Base-by-base conservation (phyloP, 1,140 invertebrate species). In the Bombus superbus region DNA sequence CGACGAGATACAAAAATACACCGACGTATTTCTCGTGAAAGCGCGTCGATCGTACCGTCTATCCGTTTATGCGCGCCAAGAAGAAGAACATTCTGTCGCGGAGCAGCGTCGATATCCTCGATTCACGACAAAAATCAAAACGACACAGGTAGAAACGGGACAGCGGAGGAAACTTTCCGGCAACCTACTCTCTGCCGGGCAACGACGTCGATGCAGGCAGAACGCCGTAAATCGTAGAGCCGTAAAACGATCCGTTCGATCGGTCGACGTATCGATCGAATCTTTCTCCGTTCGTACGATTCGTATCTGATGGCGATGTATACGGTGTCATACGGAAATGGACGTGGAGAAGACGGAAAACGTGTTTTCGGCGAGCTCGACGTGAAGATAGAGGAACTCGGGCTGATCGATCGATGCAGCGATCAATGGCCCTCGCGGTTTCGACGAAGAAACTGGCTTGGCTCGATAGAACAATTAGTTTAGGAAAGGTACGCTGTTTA, bases 401-500 rank as follows among this genome's bases (percentile, higher is more conserved):
- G 28, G 35, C 57, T 40, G 85, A 32, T 86, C 76, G 80, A 86
- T 62, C 76, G 80, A 86, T 62, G 80, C 78, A 57, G 66, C 86
- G 88, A 91, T 93, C 91, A 92, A 90, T 88, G 81, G 62, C 82
- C 82, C 85, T 84, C 73, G 80, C 82, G 69, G 84, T 68, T 89
- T 92, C 84, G 81, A 64, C 66, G 83, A 80, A 86, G 92, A 84
- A 92, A 92, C 90, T 90, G 76, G 88, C 85, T 92, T 89, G 78
- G 89, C 85, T 91, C 92, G 88, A 93, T 93, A 91, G 91, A 91
- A 93, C 89, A 92, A 93, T 93, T 93, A 92, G 88, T 90, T 92
- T 92, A 89, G 81, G 77, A 32, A 32, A 32, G 32, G 22, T 9
- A 13, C 6, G 22, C 9, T 28, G 11, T n/a, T n/a, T n/a, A n/a